These are phyloP conservation scores for Campaea margaritaria DNA, from an alignment of 2,888 invertebrate genomes.

Conservation along the genomic window DNA sequence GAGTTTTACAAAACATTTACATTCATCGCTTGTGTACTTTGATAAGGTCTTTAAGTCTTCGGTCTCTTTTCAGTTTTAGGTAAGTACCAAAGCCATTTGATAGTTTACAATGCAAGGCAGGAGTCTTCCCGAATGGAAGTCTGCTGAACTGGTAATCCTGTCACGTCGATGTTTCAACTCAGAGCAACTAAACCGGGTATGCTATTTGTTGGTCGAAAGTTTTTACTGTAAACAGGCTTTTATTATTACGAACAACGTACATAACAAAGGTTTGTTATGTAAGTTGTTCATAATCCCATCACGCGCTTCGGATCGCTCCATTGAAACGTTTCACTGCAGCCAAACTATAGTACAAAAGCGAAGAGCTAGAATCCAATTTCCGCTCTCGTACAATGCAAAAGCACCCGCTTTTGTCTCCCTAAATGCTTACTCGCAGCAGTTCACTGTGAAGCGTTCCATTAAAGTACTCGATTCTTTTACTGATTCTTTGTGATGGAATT, in stretches of 20 bases:
- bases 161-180: too few relatives aligned
- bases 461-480: conserved; percentile 4
- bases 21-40: conserved; percentile 27
- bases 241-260: too few relatives aligned
- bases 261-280: conserved; percentile 16
- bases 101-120: too few relatives aligned
- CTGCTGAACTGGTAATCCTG: too few relatives aligned
- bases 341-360: conserved; percentile 33
- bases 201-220: too few relatives aligned
- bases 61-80: too few relatives aligned
- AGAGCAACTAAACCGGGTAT: too few relatives aligned
- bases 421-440: conserved; percentile 41
- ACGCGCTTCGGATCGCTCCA: conserved; percentile 7
- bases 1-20: conserved; percentile 29
- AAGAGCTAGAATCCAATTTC: conserved; percentile 53
- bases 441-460: conserved; percentile 22
- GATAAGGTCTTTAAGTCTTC: conserved; percentile 32
- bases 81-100: too few relatives aligned
- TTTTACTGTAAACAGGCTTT: too few relatives aligned
- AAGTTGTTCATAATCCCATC: conserved; percentile 7
- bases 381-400: conserved; percentile 50
- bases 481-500: conserved; percentile 7
- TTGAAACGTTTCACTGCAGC: conserved; percentile 28
- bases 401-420: conserved; percentile 46
- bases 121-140: too few relatives aligned